phyloP scores from a whole-genome alignment of 2,113 vertebrate species.

The Edolisoma coerulescens region DNA sequence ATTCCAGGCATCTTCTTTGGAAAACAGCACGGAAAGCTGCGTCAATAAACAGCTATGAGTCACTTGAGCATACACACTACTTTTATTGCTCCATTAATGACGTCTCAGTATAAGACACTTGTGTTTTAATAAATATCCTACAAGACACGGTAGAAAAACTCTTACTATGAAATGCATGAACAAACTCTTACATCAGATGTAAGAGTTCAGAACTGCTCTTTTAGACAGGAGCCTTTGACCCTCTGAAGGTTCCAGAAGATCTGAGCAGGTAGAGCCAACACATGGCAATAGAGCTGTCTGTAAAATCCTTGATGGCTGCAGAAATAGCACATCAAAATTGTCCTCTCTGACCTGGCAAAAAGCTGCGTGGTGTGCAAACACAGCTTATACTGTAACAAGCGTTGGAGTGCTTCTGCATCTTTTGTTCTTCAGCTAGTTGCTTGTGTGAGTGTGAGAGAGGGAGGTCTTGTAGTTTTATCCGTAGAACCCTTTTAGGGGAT shows the following conservation, averaged over 20 bases:
- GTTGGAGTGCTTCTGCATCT: accelerated
- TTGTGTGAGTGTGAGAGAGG: background rate
- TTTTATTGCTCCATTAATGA: background rate
- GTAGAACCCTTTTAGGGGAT: background rate
- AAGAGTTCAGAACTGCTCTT: background rate
- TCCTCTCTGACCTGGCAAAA: background rate
- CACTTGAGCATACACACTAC: background rate
- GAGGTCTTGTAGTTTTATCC: background rate
- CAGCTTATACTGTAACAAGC: background rate
- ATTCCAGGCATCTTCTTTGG: background rate
- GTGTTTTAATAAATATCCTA: background rate
- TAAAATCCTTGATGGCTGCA: background rate
- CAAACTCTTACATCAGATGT: background rate
- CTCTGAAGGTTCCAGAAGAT: background rate
- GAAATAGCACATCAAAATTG: background rate
- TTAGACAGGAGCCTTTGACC: background rate
- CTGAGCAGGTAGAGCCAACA: background rate
- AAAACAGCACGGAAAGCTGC: background rate
- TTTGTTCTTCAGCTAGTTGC: background rate
- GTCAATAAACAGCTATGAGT: background rate
- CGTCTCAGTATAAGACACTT: background rate
- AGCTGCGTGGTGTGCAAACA: accelerated
- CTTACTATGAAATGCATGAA: background rate
- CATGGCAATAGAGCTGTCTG: accelerated
- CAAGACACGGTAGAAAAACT: background rate